These are phyloP conservation scores for Nestor notabilis DNA, from an alignment of 2,113 vertebrate genomes.

Conservation along the genomic window DNA sequence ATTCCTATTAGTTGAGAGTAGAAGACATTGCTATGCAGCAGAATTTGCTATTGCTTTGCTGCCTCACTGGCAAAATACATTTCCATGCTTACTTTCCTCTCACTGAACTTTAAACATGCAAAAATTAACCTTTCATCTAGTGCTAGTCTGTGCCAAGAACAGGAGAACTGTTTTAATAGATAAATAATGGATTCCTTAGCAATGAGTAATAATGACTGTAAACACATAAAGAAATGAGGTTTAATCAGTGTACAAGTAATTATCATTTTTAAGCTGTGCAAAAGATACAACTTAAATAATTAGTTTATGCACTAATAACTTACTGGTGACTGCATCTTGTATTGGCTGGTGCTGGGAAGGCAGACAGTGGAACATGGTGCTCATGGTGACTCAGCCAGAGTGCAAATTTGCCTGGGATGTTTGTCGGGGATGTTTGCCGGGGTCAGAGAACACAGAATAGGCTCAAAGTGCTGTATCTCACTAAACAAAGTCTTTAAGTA, in stretches of 20 bases:
- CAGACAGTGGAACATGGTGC: neutral
- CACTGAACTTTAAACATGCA: neutral
- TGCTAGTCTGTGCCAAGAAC: neutral
- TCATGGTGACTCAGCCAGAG: neutral
- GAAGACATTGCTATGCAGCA: neutral
- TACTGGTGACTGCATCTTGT: neutral
- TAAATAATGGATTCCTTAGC: constrained; percentile 4
- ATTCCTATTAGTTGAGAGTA: neutral
- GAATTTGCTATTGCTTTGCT: neutral
- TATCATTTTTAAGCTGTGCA: neutral
- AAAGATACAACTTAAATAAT: neutral
- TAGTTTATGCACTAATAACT: neutral
- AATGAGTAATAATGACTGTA: neutral
- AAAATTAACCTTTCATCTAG: constrained; percentile 44
- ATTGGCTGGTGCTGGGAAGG: neutral
- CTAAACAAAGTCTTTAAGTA: neutral
- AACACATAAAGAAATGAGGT: neutral
- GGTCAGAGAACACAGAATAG: neutral
- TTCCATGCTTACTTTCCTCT: neutral
- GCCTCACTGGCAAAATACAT: neutral
- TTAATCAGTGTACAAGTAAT: constrained; percentile 23
- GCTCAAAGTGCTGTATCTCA: neutral
- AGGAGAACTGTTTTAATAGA: neutral
- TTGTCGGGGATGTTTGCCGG: fast-evolving
- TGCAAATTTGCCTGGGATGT: fast-evolving